phyloP scores from a whole-genome alignment of 2,888 invertebrate species.

The Clostera curtula region DNA sequence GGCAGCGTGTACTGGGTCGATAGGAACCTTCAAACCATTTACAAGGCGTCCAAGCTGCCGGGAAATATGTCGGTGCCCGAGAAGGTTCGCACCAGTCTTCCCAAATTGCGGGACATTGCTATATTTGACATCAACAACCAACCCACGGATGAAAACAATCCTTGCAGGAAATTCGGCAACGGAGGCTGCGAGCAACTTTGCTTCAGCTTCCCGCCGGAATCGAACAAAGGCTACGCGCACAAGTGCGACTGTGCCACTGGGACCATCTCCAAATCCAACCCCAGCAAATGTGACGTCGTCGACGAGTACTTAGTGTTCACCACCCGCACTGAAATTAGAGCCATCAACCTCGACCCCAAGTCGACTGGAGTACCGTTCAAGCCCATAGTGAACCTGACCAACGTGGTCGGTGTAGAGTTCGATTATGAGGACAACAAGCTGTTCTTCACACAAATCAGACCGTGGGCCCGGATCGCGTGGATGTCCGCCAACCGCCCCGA shows the following conservation, averaged over 20 bases:
- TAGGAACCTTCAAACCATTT: conserved; percentile 88
- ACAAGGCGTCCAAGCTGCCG: conserved; percentile 85
- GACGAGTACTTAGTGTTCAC: conserved; percentile 95
- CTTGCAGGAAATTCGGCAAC: conserved; percentile 83
- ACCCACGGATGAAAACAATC: conserved; percentile 87
- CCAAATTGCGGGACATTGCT: conserved; percentile 90
- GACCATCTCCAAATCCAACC: conserved; percentile 76
- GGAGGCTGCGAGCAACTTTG: conserved; percentile 96
- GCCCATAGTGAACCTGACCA: conserved; percentile 89
- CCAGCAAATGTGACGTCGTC: conserved; percentile 85
- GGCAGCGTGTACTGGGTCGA: conserved; percentile 96
- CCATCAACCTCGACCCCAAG: conserved; percentile 90
- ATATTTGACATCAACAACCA: conserved; percentile 94
- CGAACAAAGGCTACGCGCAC: conserved; percentile 69
- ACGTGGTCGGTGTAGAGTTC: conserved; percentile 96
- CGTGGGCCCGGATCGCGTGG: conserved; percentile 91
- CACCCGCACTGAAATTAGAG: conserved; percentile 94
- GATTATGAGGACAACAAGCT: conserved; percentile 91
- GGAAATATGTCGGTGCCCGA: conserved; percentile 82
- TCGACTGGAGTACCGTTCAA: conserved; percentile 89
- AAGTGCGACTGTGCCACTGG: conserved; percentile 96
- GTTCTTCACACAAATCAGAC: conserved; percentile 94
- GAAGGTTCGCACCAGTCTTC: conserved; percentile 86
- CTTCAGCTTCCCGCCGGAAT: conserved; percentile 89
- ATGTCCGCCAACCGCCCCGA: conserved; percentile 83